Evolutionary conservation across 2,797 vertebrate genomes (phyloP), one percentile per base, ranked within the genome.

Genomic region (Euphonia xanthogaster): DNA sequence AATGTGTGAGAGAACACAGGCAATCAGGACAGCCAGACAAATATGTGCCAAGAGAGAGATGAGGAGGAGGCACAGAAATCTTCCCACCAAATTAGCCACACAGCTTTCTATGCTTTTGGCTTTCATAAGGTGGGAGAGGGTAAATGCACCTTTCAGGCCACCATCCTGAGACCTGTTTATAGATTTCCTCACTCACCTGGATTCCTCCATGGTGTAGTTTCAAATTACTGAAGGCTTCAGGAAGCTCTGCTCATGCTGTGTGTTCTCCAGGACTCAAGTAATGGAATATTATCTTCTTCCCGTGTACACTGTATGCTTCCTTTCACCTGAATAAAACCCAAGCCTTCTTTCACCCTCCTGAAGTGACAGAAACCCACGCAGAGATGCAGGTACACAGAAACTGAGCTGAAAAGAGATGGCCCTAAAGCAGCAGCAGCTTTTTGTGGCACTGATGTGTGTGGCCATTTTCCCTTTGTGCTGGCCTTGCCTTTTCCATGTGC

Each of bases 291-390:
- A 58, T 53, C n/a, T 44, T 78, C 33, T 94, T 65, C 61, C 28
- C 11, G 39, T 5, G 50, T 40, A 30, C 0, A 0, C 10, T 30
- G 6, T 22, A 12, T n/a, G 24, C 37, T 77, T 73, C 25, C 40
- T 80, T 62, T 72, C 39, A 62, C 9, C 22, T 44, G 10, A 66
- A 68, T 28, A 51, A 84, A 90, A 48, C 12, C 37, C 55, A 72
- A 53, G 31, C 54, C 14, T 66, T 61, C 57, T 39, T 45, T 45
- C 25, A 54, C 10, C 17, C 18, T 11, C 50, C 18, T 25, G 7
- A 25, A 55, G 21, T 9, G 45, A 61, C 23, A 63, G 74, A 82
- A 88, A 17, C 9, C 15, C 4, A 1, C 0, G 1, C 58, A 63
- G 37, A 90, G 18, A 40, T 25, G 5, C 28, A 15, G 1, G 3